Evolutionary conservation across 2,113 vertebrate species (phyloP).

Genomic region (Macrotis lagotis): DNA sequence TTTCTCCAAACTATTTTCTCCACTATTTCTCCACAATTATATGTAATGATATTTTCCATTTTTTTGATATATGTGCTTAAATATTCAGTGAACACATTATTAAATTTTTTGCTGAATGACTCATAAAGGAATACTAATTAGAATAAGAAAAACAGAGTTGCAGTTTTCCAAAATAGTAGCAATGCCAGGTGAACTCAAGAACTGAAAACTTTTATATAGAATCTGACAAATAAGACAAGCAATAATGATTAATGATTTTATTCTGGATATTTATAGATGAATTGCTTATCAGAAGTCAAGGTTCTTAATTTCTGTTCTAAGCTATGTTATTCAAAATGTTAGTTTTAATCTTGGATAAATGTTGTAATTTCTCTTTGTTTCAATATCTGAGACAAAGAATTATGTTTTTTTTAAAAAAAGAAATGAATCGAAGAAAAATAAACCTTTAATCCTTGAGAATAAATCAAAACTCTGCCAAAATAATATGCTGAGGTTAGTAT

Average conservation of each 20-base stretch:
- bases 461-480: not conserved
- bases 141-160: constrained; percentile 71
- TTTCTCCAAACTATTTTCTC: constrained; percentile 42
- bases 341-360: constrained; percentile 40
- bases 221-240: constrained; percentile 66
- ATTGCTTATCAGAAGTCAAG: constrained; percentile 16
- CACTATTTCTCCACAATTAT: constrained; percentile 58
- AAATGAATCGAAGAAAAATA: constrained; percentile 4
- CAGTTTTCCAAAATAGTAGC: constrained; percentile 76
- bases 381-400: constrained; percentile 39
- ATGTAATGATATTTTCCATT: constrained; percentile 65
- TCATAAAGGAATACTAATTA: constrained; percentile 77
- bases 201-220: constrained; percentile 65
- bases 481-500: not conserved
- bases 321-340: constrained; percentile 58
- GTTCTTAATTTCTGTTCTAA: constrained; percentile 49
- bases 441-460: not conserved
- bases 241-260: constrained; percentile 74
- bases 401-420: constrained; percentile 39
- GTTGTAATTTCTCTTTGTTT: constrained; percentile 33
- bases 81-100: constrained; percentile 69
- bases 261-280: constrained; percentile 61
- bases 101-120: constrained; percentile 76
- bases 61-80: constrained; percentile 71
- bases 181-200: constrained; percentile 68